Evolutionary conservation across 2,113 vertebrate species (phyloP).

Genomic region (Mohoua ochrocephala): DNA sequence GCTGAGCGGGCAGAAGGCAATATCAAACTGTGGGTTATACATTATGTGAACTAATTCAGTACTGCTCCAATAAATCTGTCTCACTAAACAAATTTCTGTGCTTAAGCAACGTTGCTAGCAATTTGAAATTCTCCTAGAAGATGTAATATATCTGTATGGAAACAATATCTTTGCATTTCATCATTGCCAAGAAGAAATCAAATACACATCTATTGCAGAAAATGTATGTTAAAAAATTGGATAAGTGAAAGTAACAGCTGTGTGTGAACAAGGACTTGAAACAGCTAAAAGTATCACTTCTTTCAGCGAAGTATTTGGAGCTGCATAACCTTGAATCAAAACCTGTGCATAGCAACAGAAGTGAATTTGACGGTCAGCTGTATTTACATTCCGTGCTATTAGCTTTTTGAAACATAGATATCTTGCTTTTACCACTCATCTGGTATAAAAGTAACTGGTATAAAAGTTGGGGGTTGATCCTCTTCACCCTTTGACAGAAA

Average conservation of each 20-base stretch:
- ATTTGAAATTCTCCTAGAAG: not conserved
- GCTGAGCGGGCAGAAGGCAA: not conserved
- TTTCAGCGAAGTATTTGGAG: not conserved
- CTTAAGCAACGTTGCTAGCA: not conserved
- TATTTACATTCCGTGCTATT: not conserved
- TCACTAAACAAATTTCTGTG: not conserved
- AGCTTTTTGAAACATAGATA: not conserved
- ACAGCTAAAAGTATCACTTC: not conserved
- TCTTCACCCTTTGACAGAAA: not conserved
- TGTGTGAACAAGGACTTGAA: not conserved
- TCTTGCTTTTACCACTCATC: not conserved
- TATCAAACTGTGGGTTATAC: not conserved
- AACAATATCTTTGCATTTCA: not conserved
- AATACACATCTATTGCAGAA: not conserved
- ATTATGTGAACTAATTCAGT: not conserved
- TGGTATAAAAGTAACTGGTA: not conserved
- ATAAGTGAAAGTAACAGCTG: not conserved
- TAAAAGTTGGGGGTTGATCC: not conserved
- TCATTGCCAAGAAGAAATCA: not conserved
- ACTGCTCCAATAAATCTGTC: not conserved
- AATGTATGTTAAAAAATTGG: not conserved
- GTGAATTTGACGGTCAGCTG: not conserved
- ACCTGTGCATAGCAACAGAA: not conserved
- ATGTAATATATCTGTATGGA: not conserved
- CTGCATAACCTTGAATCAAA: slow-evolving; percentile 1